These are phyloP conservation scores for Campylomormyrus tamandua DNA, from an alignment of 2,113 vertebrate species.

Conservation along the genomic window DNA sequence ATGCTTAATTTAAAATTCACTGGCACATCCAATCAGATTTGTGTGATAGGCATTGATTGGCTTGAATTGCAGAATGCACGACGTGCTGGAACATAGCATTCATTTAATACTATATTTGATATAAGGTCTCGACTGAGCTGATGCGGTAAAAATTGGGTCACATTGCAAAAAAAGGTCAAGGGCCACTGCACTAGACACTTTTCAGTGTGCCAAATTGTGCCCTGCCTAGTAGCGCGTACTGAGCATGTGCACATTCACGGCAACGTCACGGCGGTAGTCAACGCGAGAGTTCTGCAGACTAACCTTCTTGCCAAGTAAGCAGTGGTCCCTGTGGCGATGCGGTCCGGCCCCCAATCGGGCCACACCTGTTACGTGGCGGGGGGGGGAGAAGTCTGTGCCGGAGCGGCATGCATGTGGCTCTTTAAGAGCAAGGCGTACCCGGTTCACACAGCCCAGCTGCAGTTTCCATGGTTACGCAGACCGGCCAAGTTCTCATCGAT, in stretches of 20 bases:
- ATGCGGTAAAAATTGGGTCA: no score
- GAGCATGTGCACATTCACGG: background rate
- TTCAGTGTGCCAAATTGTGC: background rate
- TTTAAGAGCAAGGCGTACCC: background rate
- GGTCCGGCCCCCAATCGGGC: background rate
- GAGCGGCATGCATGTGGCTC: background rate
- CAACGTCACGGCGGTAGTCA: background rate
- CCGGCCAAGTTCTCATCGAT: background rate
- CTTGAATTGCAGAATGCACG: no score
- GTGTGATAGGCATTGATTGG: no score
- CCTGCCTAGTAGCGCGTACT: background rate
- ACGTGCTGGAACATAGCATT: no score
- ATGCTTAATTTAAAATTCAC: no score
- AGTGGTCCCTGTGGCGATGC: background rate
- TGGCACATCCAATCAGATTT: no score
- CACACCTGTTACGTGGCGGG: background rate
- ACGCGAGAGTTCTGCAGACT: background rate
- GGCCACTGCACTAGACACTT: no score
- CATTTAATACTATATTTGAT: no score
- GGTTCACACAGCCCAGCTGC: background rate
- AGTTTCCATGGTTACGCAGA: background rate
- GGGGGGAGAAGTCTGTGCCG: background rate
- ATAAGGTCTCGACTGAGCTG: no score
- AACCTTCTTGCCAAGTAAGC: background rate
- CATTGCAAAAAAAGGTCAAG: no score